Evolutionary conservation across 2,888 invertebrate genomes (phyloP), one percentile per base, ranked within the genome.

Genomic region (Eristalinus sepulchralis): DNA sequence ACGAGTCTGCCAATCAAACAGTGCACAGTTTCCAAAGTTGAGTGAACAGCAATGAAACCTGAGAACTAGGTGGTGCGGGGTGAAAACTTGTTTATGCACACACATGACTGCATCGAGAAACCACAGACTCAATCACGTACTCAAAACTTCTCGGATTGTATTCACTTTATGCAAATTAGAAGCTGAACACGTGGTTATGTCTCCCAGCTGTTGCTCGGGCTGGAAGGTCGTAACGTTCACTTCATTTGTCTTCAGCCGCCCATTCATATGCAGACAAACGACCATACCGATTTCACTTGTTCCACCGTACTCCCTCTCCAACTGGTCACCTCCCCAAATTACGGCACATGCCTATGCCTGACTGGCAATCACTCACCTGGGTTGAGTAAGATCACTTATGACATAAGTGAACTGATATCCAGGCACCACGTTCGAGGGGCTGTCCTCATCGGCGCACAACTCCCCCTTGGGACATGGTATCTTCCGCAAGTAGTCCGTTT

Each of bases 371-470:
- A 87, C 90, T 90, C 94, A 97, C 97, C 98, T 96, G 78, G 99
- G 98, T 91, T 98, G 97, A 89, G 96, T 95, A 83, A 96, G 95
- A 92, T 98, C 97, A 91, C 97, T 96, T 84, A 99, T 96, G 85
- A 96, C 96, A 93, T 97, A 98, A 0, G 99, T 99, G 92, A 99
- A 98, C 93, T 99, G 99, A 92, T 96, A 95, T 66, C 95, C 96
- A 89, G 95, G 95, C 11, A 99, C 94, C 1, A 99, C 97, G 94
- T 97, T 97, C 92, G 94, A 94, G 27, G 97, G 95, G 80, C 95
- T 94, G 92, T 97, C 97, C 92, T 98, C 98, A 93, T 98, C 98
- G 53, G 94, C 92, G 92, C 99, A 99, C 1, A 98, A 91, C 88
- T 94, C 92, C 31, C 95, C 95, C 89, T 94, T 94, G 0, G 95